phyloP scores from a whole-genome alignment of 2,888 invertebrate species.

The Altica lythri region DNA sequence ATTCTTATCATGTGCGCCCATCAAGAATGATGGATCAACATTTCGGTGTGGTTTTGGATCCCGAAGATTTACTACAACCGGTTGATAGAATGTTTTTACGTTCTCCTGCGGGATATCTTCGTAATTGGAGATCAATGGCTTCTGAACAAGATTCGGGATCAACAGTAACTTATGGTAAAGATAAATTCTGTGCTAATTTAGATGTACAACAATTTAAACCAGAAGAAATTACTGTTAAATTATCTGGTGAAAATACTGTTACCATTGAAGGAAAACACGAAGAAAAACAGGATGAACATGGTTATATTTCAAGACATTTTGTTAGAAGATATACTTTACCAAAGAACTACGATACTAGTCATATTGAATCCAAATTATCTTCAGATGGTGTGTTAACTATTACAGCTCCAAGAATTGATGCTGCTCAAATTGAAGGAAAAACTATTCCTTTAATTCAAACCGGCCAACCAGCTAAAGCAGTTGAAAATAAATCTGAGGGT shows the following conservation, averaged over 20 bases:
- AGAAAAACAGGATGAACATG: slow-evolving; percentile 74
- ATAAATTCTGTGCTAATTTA: slow-evolving; percentile 71
- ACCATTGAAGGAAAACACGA: slow-evolving; percentile 81
- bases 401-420: slow-evolving; percentile 62
- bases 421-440: slow-evolving; percentile 19
- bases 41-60: slow-evolving; percentile 25
- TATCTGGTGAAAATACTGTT: slow-evolving; percentile 65
- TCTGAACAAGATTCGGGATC: slow-evolving; percentile 32
- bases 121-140: slow-evolving; percentile 34
- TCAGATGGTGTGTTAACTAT: slow-evolving; percentile 75
- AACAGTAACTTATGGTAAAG: slow-evolving; percentile 59
- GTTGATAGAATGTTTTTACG: slow-evolving; percentile 18
- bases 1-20: slow-evolving; percentile 20
- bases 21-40: slow-evolving; percentile 32
- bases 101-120: slow-evolving; percentile 33
- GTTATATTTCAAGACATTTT: slow-evolving; percentile 77
- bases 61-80: slow-evolving; percentile 29
- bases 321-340: slow-evolving; percentile 75
- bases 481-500: not conserved
- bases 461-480: slow-evolving; percentile 3
- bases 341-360: slow-evolving; percentile 71
- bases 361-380: slow-evolving; percentile 75
- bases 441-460: slow-evolving; percentile 24
- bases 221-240: slow-evolving; percentile 76
- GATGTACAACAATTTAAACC: slow-evolving; percentile 80